Percentiles rank a stretch among this genome's conserved stretches.
Conservation (phyloP, 2,888 invertebrate genomes). For the Luperina nickerlii region DNA sequence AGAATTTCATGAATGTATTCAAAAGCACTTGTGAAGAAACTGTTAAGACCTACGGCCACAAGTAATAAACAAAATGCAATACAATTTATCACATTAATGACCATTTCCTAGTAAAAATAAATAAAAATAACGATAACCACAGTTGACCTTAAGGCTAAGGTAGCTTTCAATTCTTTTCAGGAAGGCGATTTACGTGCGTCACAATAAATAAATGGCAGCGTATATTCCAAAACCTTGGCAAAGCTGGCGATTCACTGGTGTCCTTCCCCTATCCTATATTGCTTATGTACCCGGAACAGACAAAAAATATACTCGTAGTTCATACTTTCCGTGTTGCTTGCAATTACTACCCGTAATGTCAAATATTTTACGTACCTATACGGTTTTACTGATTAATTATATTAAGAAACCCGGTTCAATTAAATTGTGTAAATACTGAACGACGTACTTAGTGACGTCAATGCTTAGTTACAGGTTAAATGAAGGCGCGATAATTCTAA, state of each 20-base stretch:
- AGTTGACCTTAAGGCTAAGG: constrained; percentile 36
- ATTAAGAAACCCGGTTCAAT: constrained; percentile 11
- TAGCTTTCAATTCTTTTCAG: constrained; percentile 49
- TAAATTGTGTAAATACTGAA: constrained; percentile 22
- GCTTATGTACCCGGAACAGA: constrained; percentile 59
- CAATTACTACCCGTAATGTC: constrained; percentile 25
- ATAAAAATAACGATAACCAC: constrained; percentile 26
- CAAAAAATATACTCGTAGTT: neutral
- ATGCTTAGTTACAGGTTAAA: constrained; percentile 25
- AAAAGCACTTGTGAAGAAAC: constrained; percentile 6
- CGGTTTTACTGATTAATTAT: constrained; percentile 11
- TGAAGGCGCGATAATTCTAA: constrained; percentile 30
- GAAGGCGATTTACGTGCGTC: constrained; percentile 42
- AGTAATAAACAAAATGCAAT: constrained; percentile 39
- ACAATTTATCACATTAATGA: constrained; percentile 15
- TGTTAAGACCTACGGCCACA: constrained; percentile 16
- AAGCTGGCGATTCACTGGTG: constrained; percentile 28
- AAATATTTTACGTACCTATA: constrained; percentile 9
- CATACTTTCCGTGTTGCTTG: constrained; percentile 19
- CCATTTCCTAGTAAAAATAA: constrained; percentile 43
- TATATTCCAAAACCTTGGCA: constrained; percentile 49
- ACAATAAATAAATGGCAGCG: constrained; percentile 25
- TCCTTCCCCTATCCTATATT: constrained; percentile 45
- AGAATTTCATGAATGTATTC: constrained; percentile 25
- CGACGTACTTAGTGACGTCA: constrained; percentile 39